Conservation (phyloP, 2,888 invertebrate genomes). For the Ormyrus rosae region DNA sequence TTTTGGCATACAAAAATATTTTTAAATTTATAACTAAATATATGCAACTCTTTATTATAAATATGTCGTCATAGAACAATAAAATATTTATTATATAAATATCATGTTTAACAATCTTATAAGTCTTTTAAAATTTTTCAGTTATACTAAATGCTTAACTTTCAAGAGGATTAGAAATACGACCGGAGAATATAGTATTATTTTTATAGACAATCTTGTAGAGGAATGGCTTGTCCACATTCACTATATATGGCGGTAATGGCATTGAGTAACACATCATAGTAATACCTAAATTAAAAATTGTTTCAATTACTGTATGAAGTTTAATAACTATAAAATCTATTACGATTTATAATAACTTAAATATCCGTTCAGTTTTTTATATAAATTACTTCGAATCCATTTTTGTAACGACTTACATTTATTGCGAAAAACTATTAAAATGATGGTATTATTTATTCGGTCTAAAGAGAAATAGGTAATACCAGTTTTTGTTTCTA, state of each 20-base stretch:
- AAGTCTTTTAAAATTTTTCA: neutral
- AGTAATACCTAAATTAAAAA: conserved; percentile 25
- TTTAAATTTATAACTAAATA: neutral
- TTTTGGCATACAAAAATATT: neutral
- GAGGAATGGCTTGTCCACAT: conserved; percentile 68
- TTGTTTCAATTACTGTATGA: neutral
- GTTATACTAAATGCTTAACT: no score
- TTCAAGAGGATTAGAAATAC: conserved; percentile 44
- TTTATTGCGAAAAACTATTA: no score
- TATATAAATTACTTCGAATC: no score
- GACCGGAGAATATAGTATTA: conserved; percentile 55
- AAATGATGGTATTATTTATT: no score
- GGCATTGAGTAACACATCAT: conserved; percentile 7
- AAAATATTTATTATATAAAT: neutral
- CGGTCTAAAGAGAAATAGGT: no score
- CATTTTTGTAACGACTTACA: no score
- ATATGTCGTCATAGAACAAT: conserved; percentile 1
- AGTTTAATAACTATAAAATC: neutral
- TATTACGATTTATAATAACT: neutral
- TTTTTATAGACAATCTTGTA: conserved; percentile 61
- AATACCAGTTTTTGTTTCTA: no score
- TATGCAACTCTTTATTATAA: no score
- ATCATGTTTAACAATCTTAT: neutral
- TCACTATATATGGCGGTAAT: neutral
- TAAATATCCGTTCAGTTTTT: neutral